Evolutionary conservation across 2,888 invertebrate species (phyloP).

Genomic region (Thera obeliscata): DNA sequence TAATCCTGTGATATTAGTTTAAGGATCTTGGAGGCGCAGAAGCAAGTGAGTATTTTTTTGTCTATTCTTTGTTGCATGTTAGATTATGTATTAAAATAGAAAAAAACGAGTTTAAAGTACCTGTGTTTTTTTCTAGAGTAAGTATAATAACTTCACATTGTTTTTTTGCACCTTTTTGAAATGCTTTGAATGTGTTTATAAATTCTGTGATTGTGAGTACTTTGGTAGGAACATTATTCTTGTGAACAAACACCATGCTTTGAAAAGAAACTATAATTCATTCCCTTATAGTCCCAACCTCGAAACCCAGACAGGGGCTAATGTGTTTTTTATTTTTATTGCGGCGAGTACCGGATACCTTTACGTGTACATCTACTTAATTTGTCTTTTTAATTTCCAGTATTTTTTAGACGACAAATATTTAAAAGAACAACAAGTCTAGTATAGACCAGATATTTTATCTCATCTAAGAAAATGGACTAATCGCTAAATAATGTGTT

Average conservation of each 20-base stretch:
- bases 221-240: not conserved
- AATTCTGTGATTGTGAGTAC: not conserved
- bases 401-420: not conserved
- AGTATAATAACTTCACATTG: slow-evolving; percentile 1
- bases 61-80: slow-evolving; percentile 29
- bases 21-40: slow-evolving; percentile 56
- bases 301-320: slow-evolving; percentile 1
- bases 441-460: not conserved
- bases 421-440: not conserved
- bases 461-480: slow-evolving; percentile 21
- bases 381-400: too few relatives aligned
- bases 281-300: not conserved
- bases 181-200: slow-evolving; percentile 4
- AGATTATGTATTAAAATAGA: not conserved
- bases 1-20: slow-evolving; percentile 82
- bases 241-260: slow-evolving; percentile 2
- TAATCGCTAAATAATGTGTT: slow-evolving; percentile 31
- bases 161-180: slow-evolving; percentile 1
- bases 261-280: slow-evolving; percentile 21
- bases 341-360: not conserved
- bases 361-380: not conserved
- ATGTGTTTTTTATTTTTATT: slow-evolving; percentile 2
- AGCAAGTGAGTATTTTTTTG: slow-evolving; percentile 69
- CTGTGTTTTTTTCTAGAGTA: not conserved
- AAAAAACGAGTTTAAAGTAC: slow-evolving; percentile 2